phyloP scores from a whole-genome alignment of 2,113 vertebrate genomes.

The Embiotoca jacksoni region DNA sequence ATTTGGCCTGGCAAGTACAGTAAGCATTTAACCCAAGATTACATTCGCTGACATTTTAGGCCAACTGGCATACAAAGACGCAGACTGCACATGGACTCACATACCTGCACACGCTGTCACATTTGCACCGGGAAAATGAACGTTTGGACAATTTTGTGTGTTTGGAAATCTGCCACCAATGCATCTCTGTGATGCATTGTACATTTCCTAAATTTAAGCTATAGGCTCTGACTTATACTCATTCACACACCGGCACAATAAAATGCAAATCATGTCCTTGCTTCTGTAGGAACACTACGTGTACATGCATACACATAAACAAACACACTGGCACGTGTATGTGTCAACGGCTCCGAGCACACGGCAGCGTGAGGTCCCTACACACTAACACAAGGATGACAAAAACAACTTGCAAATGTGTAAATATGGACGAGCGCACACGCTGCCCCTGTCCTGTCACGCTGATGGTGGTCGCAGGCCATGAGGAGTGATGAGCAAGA shows the following conservation, averaged over 20 bases:
- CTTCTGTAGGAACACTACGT: not conserved
- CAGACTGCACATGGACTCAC: not conserved
- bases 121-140: not conserved
- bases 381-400: conserved; percentile 16
- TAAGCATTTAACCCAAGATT: conserved; percentile 77
- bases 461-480: conserved; percentile 59
- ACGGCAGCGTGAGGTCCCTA: conserved; percentile 11
- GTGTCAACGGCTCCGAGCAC: not conserved
- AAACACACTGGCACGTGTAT: not conserved
- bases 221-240: conserved; percentile 13
- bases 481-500: conserved; percentile 75
- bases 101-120: conserved; percentile 5
- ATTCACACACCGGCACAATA: not conserved
- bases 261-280: conserved; percentile 5
- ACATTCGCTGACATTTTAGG: conserved; percentile 66
- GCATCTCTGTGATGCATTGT: no score
- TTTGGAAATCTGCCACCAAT: no score
- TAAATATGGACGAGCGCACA: conserved; percentile 28
- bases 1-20: conserved; percentile 76
- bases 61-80: conserved; percentile 47
- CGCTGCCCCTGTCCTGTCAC: conserved; percentile 58
- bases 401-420: conserved; percentile 30
- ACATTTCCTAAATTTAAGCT: not conserved
- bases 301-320: not conserved
- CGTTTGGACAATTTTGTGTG: no score